Evolutionary conservation across 1,140 invertebrate species (phyloP), one percentile per base, ranked within the genome.

Genomic region (Listronotus oregonensis): DNA sequence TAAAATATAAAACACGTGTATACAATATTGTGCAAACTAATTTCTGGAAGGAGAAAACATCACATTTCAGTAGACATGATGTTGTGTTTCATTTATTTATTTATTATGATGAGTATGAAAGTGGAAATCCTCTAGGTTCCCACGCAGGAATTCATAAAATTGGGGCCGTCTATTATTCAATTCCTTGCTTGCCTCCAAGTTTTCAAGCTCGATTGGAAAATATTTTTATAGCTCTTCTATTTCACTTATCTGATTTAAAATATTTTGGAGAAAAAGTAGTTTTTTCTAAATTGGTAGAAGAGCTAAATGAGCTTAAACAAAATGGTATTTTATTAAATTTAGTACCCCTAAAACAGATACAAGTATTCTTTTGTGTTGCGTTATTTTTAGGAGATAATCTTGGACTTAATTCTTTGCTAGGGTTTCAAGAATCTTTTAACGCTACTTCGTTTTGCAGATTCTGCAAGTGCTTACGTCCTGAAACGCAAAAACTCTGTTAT

Each of bases 41-140:
- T 15, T 46, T 10, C 18, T 46, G 43, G 43, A 8, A 46, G 18
- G 43, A 46, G 18, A 46, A 46, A 46, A 46, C 18, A 7, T 8
- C 43, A 46, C 12, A n/a, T 46, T 46, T 46, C 21, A 27, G 21
- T 27, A 27, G 21, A 27, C 2, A 34, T 14, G 51, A 32, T 9
- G 34, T 54, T 5, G 51, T 54, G 6, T 34, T 54, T n/a, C 31
- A 27, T 10, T 15, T 54, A 15, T 34, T 34, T 32, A 9, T 54
- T 7, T 54, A 54, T 34, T 37, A 47, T 42, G 59, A 62, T 43
- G 59, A 62, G 4, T 62, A 52, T 42, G 50, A 62, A 42, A 6
- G 11, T 27, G 49, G 59, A 18, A 62, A 62, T 31, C 47, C 50
- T 0, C 27, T 62, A 42, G 34, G 49, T 21, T 62, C 59, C 21